Base-by-base conservation (phyloP, 2,797 vertebrate species). In the Enteromius paludinosus region DNA sequence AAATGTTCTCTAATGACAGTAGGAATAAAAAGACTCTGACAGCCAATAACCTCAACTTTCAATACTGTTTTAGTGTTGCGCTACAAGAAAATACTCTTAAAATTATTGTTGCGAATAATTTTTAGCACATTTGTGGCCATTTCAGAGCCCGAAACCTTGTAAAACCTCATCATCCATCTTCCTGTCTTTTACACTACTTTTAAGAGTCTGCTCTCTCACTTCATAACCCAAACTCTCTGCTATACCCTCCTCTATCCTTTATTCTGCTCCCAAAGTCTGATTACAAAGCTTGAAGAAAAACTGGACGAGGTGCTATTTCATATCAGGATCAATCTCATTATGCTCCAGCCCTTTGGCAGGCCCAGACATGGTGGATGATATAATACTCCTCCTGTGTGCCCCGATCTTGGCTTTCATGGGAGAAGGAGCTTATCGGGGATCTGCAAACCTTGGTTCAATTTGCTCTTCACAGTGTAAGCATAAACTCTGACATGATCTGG, bases 361-460 rank as follows among this genome's bases (percentile, higher is more conserved):
- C 62, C 81, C 38, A 76, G 52, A 77, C 81, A 69, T 68, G 49
- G 64, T 70, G 49, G 81, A 76, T 76, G 81, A 77, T 77, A 70
- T 83, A 76, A 76, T 45, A 70, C 62, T 74, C 18, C 80, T 82
- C 47, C 71, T 56, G 71, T 75, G 80, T 33, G 25, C 71, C 61
- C 59, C 18, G 23, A 54, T 82, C 73, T 69, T 77, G 64, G 64
- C 52, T 45, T 83, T 83, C 41, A 83, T 77, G 65, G 41, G 41
- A 25, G 52, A 52, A 56, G 35, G 9, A 83, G 73, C 38, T 76
- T 77, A 76, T 76, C 49, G 59, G 9, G 52, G 52, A 77, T 83
- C 81, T 77, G 65, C 72, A 83, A 68, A 83, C 65, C 81, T 77
- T 66, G 49, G 64, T 77, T 70, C 72, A 69, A 70, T 83, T 82